These are phyloP conservation scores for Orycteropus afer DNA, from an alignment of 2,113 vertebrate genomes.

Conservation along the genomic window DNA sequence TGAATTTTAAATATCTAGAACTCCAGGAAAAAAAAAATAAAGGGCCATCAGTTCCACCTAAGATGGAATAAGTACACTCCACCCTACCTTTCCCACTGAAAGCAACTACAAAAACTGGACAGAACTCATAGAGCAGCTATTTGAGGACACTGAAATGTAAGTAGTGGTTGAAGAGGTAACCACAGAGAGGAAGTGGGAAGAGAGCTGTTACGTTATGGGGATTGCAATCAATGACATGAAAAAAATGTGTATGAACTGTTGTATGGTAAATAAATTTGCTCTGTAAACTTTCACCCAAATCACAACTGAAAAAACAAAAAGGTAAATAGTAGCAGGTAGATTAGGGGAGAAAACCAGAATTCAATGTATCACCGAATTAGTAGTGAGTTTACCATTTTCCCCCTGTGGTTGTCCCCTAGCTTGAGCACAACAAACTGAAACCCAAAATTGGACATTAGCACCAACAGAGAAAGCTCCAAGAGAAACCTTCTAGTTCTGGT, in stretches of 20 bases:
- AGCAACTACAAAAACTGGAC: slow-evolving; percentile 12
- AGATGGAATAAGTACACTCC: not conserved
- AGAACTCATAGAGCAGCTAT: slow-evolving; percentile 34
- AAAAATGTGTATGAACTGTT: too few species aligned
- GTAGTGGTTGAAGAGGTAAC: too few species aligned
- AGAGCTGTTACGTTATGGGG: too few species aligned
- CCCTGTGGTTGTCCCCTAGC: not conserved
- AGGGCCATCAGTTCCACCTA: not conserved
- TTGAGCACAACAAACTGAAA: slow-evolving; percentile 15
- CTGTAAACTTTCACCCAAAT: too few species aligned
- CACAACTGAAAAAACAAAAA: too few species aligned
- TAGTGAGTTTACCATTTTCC: not conserved
- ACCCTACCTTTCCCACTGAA: not conserved
- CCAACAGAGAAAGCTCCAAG: not conserved
- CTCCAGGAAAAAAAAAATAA: not conserved
- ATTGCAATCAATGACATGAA: too few species aligned
- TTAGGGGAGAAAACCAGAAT: slow-evolving; percentile 7
- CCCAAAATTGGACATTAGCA: not conserved
- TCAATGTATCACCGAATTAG: not conserved
- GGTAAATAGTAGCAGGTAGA: not conserved
- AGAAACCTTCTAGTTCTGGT: not conserved
- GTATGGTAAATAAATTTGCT: too few species aligned
- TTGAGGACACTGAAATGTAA: slow-evolving; percentile 32
- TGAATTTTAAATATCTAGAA: slow-evolving; percentile 33
- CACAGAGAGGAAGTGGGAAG: too few species aligned